phyloP scores from a whole-genome alignment of 2,797 vertebrate species.

The Acanthurus leucopareius region DNA sequence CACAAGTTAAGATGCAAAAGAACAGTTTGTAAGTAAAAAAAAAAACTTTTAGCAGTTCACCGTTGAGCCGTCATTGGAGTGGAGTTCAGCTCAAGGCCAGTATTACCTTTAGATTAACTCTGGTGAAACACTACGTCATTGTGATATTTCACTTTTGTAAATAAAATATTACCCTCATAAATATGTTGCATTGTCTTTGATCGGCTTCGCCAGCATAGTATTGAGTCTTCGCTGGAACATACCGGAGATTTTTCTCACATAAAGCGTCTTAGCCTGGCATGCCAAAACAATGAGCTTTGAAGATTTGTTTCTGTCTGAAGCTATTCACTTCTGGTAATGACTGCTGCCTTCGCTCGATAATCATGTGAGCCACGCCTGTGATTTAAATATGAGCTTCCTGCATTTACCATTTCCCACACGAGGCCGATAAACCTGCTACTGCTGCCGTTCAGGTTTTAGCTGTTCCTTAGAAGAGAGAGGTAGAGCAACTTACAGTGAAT shows the following conservation, averaged over 20 bases:
- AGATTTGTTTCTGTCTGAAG: no score
- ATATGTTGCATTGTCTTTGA: neutral
- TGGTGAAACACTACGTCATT: conserved; percentile 79
- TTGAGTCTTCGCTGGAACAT: neutral
- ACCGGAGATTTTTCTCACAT: neutral
- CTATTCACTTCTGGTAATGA: neutral
- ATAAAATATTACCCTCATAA: conserved; percentile 62
- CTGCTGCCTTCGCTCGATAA: fast-evolving
- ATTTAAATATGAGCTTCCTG: fast-evolving
- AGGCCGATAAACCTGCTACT: conserved; percentile 26
- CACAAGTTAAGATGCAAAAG: conserved; percentile 48
- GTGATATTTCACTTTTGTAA: conserved; percentile 73
- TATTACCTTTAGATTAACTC: conserved; percentile 62
- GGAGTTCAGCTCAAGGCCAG: conserved; percentile 64
- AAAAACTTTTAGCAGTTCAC: conserved; percentile 62
- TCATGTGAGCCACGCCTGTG: neutral
- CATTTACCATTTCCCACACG: fast-evolving
- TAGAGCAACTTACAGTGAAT: neutral
- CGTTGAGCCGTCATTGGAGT: conserved; percentile 59
- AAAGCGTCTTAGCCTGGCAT: neutral
- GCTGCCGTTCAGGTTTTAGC: neutral
- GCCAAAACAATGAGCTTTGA: no score
- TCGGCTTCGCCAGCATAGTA: neutral
- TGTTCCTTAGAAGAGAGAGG: neutral
- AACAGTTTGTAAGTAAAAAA: conserved; percentile 58